Base-by-base conservation (phyloP, 1,140 invertebrate species). In the Vollenhovia emeryi region DNA sequence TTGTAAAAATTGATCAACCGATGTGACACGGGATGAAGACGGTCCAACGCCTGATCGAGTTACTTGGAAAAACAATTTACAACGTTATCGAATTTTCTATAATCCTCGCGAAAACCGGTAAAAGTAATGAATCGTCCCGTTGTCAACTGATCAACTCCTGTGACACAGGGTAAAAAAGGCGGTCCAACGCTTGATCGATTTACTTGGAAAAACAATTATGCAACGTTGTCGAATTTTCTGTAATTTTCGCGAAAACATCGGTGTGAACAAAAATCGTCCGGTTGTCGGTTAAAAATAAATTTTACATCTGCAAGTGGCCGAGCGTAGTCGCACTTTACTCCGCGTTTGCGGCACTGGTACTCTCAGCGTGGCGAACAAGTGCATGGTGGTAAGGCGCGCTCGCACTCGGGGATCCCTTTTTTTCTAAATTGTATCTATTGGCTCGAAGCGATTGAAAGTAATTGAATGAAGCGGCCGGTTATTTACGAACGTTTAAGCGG, bases 391-490 rank as follows among this genome's bases (percentile, higher is more conserved):
- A 45, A 60, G 36, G 4, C 50, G 59, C 52, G 64, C 50, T 74
- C 45, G 74, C 52, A 87, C 73, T 88, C 78, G 87, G 91, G 57
- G 91, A 48, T 88, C 64, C 52, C 80, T 87, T 87, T 89, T 88
- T 95, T 94, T 94, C 93, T 95, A 95, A 95, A 95, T 95, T 95
- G 93, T 95, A 95, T 95, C 93, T 95, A 95, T 95, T 95, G 94
- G 94, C 93, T 92, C 92, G 93, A 93, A 94, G 93, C 94, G 94
- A 95, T 95, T 95, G 94, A 94, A 95, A 94, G 94, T 95, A 95
- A 95, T 95, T 95, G 94, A 95, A 95, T 94, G 94, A 95, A 94
- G 93, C 93, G 90, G 91, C 86, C 88, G 93, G 93, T 94, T 95
- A 94, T 95, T 95, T 95, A 95, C 94, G 94, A 95, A 95, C 94